Evolutionary conservation across 2,888 invertebrate genomes (phyloP).

Genomic region (Caenorhabditis afra): DNA sequence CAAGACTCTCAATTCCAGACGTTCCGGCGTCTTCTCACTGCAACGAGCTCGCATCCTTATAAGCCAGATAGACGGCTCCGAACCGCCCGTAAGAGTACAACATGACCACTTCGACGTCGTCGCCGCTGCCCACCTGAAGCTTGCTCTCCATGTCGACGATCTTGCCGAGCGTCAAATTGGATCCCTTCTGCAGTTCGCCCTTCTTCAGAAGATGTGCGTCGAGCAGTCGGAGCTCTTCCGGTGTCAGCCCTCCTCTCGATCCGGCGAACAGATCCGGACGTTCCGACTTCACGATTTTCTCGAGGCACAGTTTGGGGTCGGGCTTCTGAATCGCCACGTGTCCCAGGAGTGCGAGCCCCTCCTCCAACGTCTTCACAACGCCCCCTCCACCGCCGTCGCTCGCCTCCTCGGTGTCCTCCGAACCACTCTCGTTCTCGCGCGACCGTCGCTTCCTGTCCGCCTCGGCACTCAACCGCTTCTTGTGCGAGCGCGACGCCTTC

Average conservation of each 20-base stretch:
- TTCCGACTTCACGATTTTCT: not conserved
- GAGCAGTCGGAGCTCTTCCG: not conserved
- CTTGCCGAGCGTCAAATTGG: not conserved
- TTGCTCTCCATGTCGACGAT: conserved; percentile 10
- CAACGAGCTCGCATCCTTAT: not conserved
- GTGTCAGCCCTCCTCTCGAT: not conserved
- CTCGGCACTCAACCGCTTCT: not conserved
- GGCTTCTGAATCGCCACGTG: not conserved
- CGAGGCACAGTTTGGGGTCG: not conserved
- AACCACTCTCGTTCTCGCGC: too few species aligned
- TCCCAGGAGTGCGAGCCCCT: not conserved
- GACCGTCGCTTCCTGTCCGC: too few species aligned
- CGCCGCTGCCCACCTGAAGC: conserved; percentile 4
- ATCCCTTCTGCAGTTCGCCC: not conserved
- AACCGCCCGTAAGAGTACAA: conserved; percentile 2
- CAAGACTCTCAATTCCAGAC: too few species aligned
- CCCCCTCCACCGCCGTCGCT: too few species aligned
- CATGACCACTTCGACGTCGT: conserved; percentile 4
- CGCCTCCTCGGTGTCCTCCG: too few species aligned
- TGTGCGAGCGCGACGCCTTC: not conserved
- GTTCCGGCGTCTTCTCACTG: not conserved
- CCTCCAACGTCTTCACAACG: too few species aligned
- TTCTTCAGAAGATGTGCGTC: conserved; percentile 3
- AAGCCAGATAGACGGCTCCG: not conserved
- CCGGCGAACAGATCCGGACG: conserved; percentile 6